Evolutionary conservation across 2,113 vertebrate species (phyloP).

Genomic region (Crotophaga sulcirostris): DNA sequence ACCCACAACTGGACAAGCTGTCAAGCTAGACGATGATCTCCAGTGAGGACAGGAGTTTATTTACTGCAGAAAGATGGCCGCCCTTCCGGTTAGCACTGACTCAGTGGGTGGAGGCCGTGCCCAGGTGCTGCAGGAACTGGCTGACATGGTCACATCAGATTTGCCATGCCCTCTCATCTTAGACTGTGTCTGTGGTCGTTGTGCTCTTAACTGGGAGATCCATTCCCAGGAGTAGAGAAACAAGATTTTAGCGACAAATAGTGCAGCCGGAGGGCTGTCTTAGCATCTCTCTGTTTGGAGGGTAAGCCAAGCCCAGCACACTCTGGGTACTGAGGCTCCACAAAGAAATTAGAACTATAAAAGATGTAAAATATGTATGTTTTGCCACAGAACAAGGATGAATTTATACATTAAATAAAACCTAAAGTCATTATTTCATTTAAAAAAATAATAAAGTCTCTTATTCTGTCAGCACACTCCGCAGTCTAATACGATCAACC

Average conservation of each 20-base stretch:
- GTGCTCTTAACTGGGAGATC: not conserved
- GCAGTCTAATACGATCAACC: not conserved
- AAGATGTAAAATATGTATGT: not conserved
- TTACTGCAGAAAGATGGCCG: not conserved
- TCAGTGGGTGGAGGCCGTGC: not conserved
- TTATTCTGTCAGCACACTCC: not conserved
- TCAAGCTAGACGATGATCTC: not conserved
- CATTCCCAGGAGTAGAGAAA: not conserved
- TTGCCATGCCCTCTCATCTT: not conserved
- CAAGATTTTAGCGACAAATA: not conserved
- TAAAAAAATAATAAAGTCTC: not conserved
- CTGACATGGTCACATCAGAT: not conserved
- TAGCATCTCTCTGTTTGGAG: rapidly evolving
- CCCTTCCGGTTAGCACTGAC: not conserved
- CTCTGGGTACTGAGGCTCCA: not conserved
- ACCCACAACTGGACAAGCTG: not conserved
- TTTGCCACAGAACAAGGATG: not conserved
- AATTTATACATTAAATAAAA: not conserved
- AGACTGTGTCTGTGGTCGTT: rapidly evolving
- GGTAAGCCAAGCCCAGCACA: not conserved
- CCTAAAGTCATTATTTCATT: not conserved
- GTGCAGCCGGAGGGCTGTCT: rapidly evolving
- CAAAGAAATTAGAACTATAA: not conserved
- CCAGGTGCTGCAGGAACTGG: not conserved
- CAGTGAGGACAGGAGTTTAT: not conserved